Conservation (phyloP, 2,888 invertebrate species). For the Epinotia nisella region DNA sequence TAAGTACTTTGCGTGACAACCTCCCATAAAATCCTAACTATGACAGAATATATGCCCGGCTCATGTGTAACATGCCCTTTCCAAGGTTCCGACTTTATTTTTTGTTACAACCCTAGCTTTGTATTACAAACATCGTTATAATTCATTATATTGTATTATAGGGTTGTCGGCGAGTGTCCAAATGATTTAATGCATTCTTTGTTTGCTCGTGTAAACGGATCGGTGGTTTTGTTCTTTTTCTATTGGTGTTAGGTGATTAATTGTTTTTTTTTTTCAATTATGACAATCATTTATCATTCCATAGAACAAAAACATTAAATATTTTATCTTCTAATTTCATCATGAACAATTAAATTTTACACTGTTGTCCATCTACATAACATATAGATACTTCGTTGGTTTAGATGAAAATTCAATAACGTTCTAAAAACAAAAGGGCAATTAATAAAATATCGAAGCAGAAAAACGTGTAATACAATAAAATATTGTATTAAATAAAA, state of each 20-base stretch:
- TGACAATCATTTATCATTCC: background rate
- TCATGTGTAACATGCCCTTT: constrained; percentile 39
- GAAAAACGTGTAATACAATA: too few relatives aligned
- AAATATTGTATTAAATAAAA: background rate
- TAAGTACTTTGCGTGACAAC: constrained; percentile 43
- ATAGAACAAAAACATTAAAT: background rate
- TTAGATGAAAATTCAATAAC: too few relatives aligned
- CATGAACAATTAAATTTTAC: background rate
- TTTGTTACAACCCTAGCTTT: constrained; percentile 36
- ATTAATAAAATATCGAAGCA: too few relatives aligned
- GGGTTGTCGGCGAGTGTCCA: constrained; percentile 36
- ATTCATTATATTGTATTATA: constrained; percentile 43
- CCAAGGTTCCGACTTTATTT: constrained; percentile 29
- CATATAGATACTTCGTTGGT: too few relatives aligned
- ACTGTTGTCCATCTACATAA: too few relatives aligned
- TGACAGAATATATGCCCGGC: constrained; percentile 40
- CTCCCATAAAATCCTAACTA: constrained; percentile 41
- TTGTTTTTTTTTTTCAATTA: background rate
- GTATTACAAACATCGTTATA: constrained; percentile 31
- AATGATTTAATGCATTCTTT: constrained; percentile 42
- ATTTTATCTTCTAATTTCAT: background rate
- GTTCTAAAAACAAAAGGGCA: too few relatives aligned
- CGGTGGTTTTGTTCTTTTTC: constrained; percentile 20
- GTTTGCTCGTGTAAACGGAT: constrained; percentile 37
- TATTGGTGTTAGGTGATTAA: constrained; percentile 26